These are phyloP conservation scores for Hyles lineata DNA, from an alignment of 2,888 invertebrate species.

Conservation along the genomic window DNA sequence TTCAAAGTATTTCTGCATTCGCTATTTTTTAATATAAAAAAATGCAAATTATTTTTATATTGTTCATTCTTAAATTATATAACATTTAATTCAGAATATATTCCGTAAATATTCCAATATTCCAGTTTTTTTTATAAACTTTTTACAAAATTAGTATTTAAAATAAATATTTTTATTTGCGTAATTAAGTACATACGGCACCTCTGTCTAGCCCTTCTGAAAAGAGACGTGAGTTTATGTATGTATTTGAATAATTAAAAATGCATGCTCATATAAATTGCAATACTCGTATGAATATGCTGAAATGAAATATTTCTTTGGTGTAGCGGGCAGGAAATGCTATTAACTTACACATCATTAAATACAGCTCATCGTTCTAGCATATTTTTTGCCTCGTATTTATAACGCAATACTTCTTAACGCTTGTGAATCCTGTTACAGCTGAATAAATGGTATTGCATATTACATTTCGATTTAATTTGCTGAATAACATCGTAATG, in stretches of 20 bases:
- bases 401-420: slow-evolving; percentile 5
- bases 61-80: no score
- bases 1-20: not conserved
- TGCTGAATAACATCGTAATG: no score
- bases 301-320: slow-evolving; percentile 2
- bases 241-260: not conserved
- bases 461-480: not conserved
- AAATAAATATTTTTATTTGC: no score
- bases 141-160: no score
- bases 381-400: not conserved
- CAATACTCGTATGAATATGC: not conserved
- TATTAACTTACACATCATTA: slow-evolving; percentile 3
- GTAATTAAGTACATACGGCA: no score
- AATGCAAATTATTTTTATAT: no score
- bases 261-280: not conserved
- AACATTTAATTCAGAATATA: no score
- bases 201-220: no score
- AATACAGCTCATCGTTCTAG: not conserved
- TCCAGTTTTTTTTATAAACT: no score
- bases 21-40: no score
- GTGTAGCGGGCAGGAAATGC: not conserved
- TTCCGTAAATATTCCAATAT: not conserved
- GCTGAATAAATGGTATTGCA: not conserved
- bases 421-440: slow-evolving; percentile 1
- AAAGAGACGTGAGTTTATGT: no score